Percentiles rank a stretch among this genome's conserved stretches.
These are phyloP conservation scores for Andrena cerasifolii DNA, from an alignment of 1,140 invertebrate genomes.

Conservation along the genomic window DNA sequence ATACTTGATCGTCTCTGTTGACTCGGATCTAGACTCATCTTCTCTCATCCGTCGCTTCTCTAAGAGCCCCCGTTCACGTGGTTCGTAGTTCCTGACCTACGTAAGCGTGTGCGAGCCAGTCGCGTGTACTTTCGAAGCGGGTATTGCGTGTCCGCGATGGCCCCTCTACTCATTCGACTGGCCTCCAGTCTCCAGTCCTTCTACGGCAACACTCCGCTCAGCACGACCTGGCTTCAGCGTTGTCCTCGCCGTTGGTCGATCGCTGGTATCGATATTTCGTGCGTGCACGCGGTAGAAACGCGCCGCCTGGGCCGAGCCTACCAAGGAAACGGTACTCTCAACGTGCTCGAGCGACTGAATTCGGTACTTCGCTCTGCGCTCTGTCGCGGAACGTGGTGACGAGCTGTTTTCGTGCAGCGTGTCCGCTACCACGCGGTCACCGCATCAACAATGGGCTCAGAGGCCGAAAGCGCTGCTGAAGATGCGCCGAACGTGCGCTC, in stretches of 20 bases:
- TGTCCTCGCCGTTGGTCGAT: conserved; percentile 55
- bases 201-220: conserved; percentile 76
- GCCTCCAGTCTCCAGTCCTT: conserved; percentile 76
- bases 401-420: background rate
- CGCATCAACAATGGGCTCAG: background rate
- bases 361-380: conserved; percentile 27
- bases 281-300: conserved; percentile 31
- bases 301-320: conserved; percentile 13
- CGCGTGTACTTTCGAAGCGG: conserved; percentile 15
- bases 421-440: too few species aligned
- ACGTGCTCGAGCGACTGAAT: conserved; percentile 36
- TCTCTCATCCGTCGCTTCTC: background rate
- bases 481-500: too few species aligned
- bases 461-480: too few species aligned
- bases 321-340: conserved; percentile 56
- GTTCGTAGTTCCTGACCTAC: conserved; percentile 41
- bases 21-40: too few species aligned
- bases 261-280: conserved; percentile 54
- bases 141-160: conserved; percentile 50
- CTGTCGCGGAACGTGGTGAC: background rate
- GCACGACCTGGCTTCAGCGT: conserved; percentile 26
- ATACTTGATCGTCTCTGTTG: too few species aligned
- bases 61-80: conserved; percentile 15
- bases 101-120: conserved; percentile 21
- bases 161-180: conserved; percentile 67